Conservation (phyloP, 2,888 invertebrate species). For the Fissipunctia ypsillon region DNA sequence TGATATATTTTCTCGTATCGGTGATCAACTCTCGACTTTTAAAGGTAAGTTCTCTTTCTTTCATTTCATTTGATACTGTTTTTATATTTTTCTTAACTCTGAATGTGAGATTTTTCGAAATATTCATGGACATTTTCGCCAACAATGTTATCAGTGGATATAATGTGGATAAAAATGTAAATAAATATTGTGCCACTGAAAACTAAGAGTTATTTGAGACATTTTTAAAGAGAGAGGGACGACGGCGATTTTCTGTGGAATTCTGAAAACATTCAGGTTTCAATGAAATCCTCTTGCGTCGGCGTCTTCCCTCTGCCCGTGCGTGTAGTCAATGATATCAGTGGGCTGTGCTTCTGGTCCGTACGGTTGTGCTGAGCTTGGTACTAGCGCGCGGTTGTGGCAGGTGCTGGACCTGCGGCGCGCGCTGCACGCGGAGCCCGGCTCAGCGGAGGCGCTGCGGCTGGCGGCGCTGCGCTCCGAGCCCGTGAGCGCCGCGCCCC, state of each 20-base stretch:
- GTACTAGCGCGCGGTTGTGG: conserved; percentile 74
- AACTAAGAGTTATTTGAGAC: conserved; percentile 40
- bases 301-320: conserved; percentile 37
- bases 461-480: conserved; percentile 89
- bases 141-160: conserved; percentile 25
- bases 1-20: conserved; percentile 77
- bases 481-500: conserved; percentile 85
- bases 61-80: conserved; percentile 63
- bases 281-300: conserved; percentile 7
- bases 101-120: conserved; percentile 49
- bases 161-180: conserved; percentile 44
- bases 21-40: conserved; percentile 70
- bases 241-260: conserved; percentile 20
- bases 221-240: conserved; percentile 50
- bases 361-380: conserved; percentile 17
- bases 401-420: conserved; percentile 95
- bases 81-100: conserved; percentile 56
- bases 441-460: conserved; percentile 90
- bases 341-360: conserved; percentile 61
- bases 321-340: conserved; percentile 48
- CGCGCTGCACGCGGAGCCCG: conserved; percentile 94
- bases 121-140: conserved; percentile 29
- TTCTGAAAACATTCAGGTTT: not conserved
- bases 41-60: conserved; percentile 84
- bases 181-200: conserved; percentile 40